Evolutionary conservation across 2,888 invertebrate genomes (phyloP).

Genomic region (Platycheirus albimanus): DNA sequence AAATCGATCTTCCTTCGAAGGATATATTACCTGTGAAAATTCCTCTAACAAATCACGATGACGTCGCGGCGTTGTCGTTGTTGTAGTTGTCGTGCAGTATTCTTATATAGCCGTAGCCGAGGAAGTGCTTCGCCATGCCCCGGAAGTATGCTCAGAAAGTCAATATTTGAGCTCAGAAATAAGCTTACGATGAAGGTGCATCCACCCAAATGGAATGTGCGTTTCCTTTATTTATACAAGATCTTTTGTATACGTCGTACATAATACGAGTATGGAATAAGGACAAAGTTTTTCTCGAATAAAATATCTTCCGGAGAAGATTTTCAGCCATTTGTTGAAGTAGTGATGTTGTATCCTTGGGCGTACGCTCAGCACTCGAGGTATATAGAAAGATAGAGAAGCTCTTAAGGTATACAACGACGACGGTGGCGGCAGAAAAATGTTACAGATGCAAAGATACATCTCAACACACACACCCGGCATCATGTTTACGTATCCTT

Average conservation of each 20-base stretch:
- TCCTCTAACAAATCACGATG: conserved; percentile 64
- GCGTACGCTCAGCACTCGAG: conserved; percentile 44
- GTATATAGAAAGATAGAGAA: conserved; percentile 29
- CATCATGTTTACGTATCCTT: conserved; percentile 69
- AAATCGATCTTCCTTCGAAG: conserved; percentile 72
- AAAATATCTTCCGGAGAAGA: conserved; percentile 66
- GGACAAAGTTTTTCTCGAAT: conserved; percentile 71
- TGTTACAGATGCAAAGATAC: conserved; percentile 69
- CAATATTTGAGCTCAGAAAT: conserved; percentile 67
- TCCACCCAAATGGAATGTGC: conserved; percentile 62
- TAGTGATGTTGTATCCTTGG: conserved; percentile 52
- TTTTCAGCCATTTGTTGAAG: conserved; percentile 71
- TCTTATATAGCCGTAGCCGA: background rate
- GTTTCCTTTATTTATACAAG: conserved; percentile 47
- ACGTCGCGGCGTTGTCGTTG: too few species aligned
- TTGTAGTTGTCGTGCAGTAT: conserved; percentile 15
- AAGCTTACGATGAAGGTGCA: conserved; percentile 69
- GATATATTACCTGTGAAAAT: conserved; percentile 73
- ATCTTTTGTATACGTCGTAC: too few species aligned
- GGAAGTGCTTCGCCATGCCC: conserved; percentile 54
- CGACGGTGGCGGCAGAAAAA: conserved; percentile 39
- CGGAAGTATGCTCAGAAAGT: conserved; percentile 58
- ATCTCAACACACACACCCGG: conserved; percentile 31
- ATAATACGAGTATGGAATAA: too few species aligned
- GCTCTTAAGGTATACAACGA: conserved; percentile 58